Evolutionary conservation across 92 coral and sea anemone species (phyloP), one percentile per base, ranked within the genome.

Genomic region (Epizoanthus scotinus): DNA sequence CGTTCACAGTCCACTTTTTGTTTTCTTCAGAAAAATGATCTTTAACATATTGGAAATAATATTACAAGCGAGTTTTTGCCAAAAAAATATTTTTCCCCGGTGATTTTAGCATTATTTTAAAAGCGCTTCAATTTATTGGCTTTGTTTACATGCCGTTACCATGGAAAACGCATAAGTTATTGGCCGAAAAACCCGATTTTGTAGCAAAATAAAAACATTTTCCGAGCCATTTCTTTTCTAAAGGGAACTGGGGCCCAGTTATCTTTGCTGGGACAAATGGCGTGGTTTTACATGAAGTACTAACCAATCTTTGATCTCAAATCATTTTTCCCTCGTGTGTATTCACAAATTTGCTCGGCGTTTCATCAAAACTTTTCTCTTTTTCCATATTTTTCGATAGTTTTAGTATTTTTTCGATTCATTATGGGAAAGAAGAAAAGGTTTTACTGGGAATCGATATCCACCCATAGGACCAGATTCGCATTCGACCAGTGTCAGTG

Each of bases 21-120:
- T 65, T 65, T 65, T 65, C 70, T 65, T 65, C 70, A 65, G 29
- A 65, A 65, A 65, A 65, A 65, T 28, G 70, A 65, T 47, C 70
- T 65, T 65, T 65, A 65, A 28, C 70, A 65, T 34, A 65, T 65
- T 65, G 18, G 47, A 44, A 17, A 13, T 28, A 65, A 65, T 65
- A 47, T 65, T 65, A 65, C 70, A 65, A 65, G 70, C 17, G 34
- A 65, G 49, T 31, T 65, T 65, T 65, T 65, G 44, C 65, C 47
- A 65, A 65, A 65, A 65, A 34, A 65, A 40, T 28, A 65, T 27
- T 65, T 65, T 64, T 65, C 36, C 22, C 50, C 50, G 24, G 31
- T 65, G 70, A 65, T 65, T 65, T 65, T 65, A 60, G 65, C 65
- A 60, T 60, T 60, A 40, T 40, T 40, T 40, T 40, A 40, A 9